Evolutionary conservation across 2,797 vertebrate genomes (phyloP).

Genomic region (Philypnodon macrostomus): DNA sequence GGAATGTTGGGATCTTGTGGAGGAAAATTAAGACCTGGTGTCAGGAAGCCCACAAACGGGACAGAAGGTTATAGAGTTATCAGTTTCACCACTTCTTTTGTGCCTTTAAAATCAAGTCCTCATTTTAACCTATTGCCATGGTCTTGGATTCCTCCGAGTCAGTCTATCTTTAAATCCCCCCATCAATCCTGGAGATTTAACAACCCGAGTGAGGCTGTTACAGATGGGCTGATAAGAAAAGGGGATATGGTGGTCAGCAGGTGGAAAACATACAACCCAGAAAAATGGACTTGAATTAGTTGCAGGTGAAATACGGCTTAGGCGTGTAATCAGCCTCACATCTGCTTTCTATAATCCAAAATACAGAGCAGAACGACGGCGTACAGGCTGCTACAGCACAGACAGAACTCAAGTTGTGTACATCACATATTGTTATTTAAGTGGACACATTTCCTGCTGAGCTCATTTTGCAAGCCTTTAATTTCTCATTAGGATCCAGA

Average conservation of each 20-base stretch:
- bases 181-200: slow-evolving; percentile 22
- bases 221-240: slow-evolving; percentile 36
- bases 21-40: slow-evolving; percentile 35
- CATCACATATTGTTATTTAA: no score
- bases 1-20: slow-evolving; percentile 58
- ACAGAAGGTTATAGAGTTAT: slow-evolving; percentile 14
- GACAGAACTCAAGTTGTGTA: no score
- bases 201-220: slow-evolving; percentile 24
- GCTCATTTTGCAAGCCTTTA: slow-evolving; percentile 36
- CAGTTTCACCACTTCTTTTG: slow-evolving; percentile 22
- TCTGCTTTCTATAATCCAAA: slow-evolving; percentile 27
- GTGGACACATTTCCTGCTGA: slow-evolving; percentile 39
- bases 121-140: slow-evolving; percentile 16
- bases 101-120: slow-evolving; percentile 34
- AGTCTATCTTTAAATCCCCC: slow-evolving; percentile 13
- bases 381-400: no score
- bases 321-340: background rate
- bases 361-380: no score
- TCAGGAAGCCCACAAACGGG: slow-evolving; percentile 24
- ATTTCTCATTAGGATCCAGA: slow-evolving; percentile 50
- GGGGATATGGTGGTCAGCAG: slow-evolving; percentile 27
- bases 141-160: slow-evolving; percentile 7
- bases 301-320: background rate
- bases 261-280: slow-evolving; percentile 3
- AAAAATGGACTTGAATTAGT: slow-evolving; percentile 2